phyloP scores from a whole-genome alignment of 2,888 invertebrate genomes.

The Stenichneumon culpator region DNA sequence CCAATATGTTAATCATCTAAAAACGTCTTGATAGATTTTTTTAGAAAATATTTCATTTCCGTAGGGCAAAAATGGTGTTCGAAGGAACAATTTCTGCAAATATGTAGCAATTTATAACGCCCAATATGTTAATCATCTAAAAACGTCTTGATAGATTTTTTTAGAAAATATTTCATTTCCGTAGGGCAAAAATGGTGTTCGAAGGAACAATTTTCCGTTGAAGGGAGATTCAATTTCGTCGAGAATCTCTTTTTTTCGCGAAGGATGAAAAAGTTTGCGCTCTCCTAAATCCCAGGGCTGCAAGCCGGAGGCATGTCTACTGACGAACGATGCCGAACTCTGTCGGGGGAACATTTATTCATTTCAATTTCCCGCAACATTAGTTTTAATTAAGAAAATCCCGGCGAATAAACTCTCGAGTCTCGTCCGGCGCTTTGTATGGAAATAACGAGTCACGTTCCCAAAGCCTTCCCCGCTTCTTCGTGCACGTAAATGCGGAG shows the following conservation, averaged over 20 bases:
- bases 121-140: no score
- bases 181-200: not conserved
- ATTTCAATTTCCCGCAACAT: constrained; percentile 57
- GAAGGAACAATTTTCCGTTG: not conserved
- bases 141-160: no score
- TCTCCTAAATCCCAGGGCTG: constrained; percentile 9
- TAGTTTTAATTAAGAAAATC: constrained; percentile 60
- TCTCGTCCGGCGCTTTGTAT: constrained; percentile 16
- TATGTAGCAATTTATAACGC: no score
- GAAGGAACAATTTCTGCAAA: no score
- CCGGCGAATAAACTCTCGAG: constrained; percentile 25
- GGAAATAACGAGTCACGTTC: constrained; percentile 54
- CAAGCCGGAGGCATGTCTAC: constrained; percentile 2
- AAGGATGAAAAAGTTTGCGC: constrained; percentile 18
- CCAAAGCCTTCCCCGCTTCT: constrained; percentile 27
- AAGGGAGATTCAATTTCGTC: not conserved
- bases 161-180: no score
- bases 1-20: no score
- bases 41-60: no score
- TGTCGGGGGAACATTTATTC: constrained; percentile 33
- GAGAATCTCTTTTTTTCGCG: not conserved
- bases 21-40: no score
- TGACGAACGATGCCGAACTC: constrained; percentile 2
- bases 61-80: no score
- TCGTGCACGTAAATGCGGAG: constrained; percentile 27